Base-by-base conservation (phyloP, 2,888 invertebrate genomes). In the Sipha maydis region DNA sequence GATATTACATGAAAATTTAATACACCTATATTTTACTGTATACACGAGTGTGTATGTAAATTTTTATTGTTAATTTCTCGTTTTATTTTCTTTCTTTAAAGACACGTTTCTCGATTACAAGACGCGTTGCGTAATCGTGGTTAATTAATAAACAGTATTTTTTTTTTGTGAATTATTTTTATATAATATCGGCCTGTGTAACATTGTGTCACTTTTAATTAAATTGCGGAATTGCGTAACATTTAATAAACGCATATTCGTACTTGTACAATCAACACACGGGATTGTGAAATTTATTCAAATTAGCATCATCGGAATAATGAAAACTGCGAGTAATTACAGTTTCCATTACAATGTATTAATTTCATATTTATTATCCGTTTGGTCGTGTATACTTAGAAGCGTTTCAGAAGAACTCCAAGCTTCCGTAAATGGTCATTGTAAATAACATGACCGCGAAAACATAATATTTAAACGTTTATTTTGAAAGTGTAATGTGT, bases 61-160 rank as follows among this genome's bases (percentile, higher is more conserved):
- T 56, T 79, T 56, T 34, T 61, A 67, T 80, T 80, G 67, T 67
- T 67, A n/a, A 80, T 41, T 80, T 38, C 25, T 41, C 67, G 14
- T 67, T 11, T 8, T 34, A n/a, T 67, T n/a, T 19, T 8, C 21
- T 67, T 14, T 67, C 31, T 19, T 34, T 38, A 67, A 8, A 17
- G 3, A 80, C 9, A 8, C 38, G 14, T 9, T 38, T 80, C 28
- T 80, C 11, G 38, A 80, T 80, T 28, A 38, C 28, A 67, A 80
- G 38, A 67, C 19, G 28, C 17, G 19, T 67, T 80, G 34, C 67
- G 28, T 67, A 80, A 80, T n/a, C 17, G 38, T 41, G 8, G 19
- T 19, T 67, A 69, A 41, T 80, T 56, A 80, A 80, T 34, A 41
- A 25, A 67, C 67, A 71, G 0, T 0, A 71, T 34, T 3, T 71